Evolutionary conservation across 1,140 invertebrate species (phyloP), one percentile per base, ranked within the genome.

Genomic region (Catajapyx aquilonaris): DNA sequence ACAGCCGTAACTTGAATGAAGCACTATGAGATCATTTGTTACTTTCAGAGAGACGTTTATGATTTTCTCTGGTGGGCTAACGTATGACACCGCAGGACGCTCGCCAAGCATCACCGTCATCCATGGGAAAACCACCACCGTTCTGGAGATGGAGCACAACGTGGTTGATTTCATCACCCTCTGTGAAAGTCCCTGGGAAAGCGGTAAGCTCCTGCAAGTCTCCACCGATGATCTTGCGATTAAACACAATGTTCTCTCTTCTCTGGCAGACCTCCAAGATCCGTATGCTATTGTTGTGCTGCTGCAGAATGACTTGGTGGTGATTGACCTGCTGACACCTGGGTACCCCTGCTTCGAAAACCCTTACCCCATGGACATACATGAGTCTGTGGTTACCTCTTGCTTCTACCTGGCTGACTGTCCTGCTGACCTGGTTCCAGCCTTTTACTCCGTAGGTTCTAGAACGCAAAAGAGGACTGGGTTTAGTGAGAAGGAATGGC

Each of bases 341-440:
- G 91, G 91, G 52, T 98, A 95, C 65, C 91, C 94, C 11, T 94
- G 88, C 60, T 94, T 95, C 64, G 90, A 97, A 61, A 95, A 95
- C 67, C 95, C 93, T 31, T 96, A 98, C 66, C 84, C 93, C 30
- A 96, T 97, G 88, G 91, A 98, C 62, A 71, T 98, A 44, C 93
- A 97, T 61, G 91, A 96, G 62, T 91, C 86, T 37, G 81, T 88
- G 21, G 88, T 97, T 38, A 95, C 91, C 33, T 88, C 79, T 61
- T 91, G 90, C 59, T 73, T 76, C 38, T 97, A 97, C 65, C 76
- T 94, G 51, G 87, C 88, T 25, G 90, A 98, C 62, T 97, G 91
- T 61, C 91, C 91, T 20, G 81, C 81, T 35, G 93, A 98, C 63
- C 68, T 99, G 48, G 93, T 97, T 47, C 83, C 83, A 35, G 84